Evolutionary conservation across 1,140 invertebrate genomes (phyloP).

Genomic region (Artemia franciscana): DNA sequence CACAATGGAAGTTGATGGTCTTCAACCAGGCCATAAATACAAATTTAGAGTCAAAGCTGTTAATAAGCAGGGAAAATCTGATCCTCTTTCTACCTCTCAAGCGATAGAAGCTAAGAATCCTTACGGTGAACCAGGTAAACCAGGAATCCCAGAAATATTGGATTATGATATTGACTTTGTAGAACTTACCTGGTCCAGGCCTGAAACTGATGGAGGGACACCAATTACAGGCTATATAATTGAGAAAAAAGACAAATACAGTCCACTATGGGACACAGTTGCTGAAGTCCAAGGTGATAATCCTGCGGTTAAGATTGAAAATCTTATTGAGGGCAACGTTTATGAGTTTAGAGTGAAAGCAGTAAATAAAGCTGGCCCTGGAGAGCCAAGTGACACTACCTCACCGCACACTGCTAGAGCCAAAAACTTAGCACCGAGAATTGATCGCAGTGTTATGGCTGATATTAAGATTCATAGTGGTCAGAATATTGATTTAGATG

Average conservation of each 20-base stretch:
- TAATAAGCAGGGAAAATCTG: conserved; percentile 85
- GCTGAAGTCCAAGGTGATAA: conserved; percentile 59
- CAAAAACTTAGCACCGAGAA: conserved; percentile 70
- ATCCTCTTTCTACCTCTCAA: conserved; percentile 65
- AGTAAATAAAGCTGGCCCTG: conserved; percentile 40
- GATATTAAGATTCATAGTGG: conserved; percentile 82
- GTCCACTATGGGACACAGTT: conserved; percentile 62
- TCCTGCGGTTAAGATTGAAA: conserved; percentile 53
- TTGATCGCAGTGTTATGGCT: conserved; percentile 74
- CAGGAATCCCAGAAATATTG: conserved; percentile 61
- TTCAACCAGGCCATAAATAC: conserved; percentile 76
- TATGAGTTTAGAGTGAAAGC: conserved; percentile 86
- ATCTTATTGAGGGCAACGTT: conserved; percentile 66
- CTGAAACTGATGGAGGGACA: conserved; percentile 59
- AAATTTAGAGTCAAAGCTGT: conserved; percentile 85
- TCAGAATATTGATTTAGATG: conserved; percentile 73
- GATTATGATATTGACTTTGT: conserved; percentile 85
- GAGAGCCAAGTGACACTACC: conserved; percentile 69
- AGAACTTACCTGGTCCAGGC: conserved; percentile 78
- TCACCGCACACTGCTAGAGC: conserved; percentile 67
- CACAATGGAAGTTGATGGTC: conserved; percentile 40
- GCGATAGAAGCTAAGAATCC: conserved; percentile 95
- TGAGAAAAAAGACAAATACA: conserved; percentile 81
- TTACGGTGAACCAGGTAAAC: conserved; percentile 62
- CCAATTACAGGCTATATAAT: conserved; percentile 80